Percentiles rank a stretch among this genome's conserved stretches.
Conservation (phyloP, 1,140 invertebrate species). For the Ephestia elutella region DNA sequence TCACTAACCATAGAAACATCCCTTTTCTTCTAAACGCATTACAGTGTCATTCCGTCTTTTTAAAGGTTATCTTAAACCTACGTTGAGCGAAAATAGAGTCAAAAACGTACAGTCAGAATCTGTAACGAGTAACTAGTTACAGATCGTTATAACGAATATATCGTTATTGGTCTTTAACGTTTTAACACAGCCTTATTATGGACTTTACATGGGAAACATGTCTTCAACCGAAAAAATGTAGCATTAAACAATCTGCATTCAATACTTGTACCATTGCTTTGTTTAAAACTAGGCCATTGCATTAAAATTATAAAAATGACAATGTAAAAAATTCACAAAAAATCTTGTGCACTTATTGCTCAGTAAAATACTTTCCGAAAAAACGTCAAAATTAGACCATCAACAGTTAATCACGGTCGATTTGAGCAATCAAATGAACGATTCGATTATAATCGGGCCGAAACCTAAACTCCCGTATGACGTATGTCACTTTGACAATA, state of each 20-base stretch:
- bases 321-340: slow-evolving; percentile 13
- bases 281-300: background rate
- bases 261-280: background rate
- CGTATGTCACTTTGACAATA: no score
- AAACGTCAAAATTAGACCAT: slow-evolving; percentile 1
- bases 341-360: slow-evolving; percentile 23
- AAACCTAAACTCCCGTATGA: no score
- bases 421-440: slow-evolving; percentile 29
- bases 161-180: slow-evolving; percentile 27
- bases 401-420: slow-evolving; percentile 25
- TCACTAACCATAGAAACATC: background rate
- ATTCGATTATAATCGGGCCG: background rate
- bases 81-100: slow-evolving; percentile 48
- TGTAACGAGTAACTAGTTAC: slow-evolving; percentile 10
- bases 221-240: background rate
- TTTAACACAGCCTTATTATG: slow-evolving; percentile 33
- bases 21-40: background rate
- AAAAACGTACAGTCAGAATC: slow-evolving; percentile 23
- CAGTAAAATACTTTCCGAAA: slow-evolving; percentile 2
- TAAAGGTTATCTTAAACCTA: slow-evolving; percentile 33
- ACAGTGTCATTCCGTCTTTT: slow-evolving; percentile 2
- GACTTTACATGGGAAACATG: slow-evolving; percentile 12
- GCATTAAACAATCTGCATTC: background rate
- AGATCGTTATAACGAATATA: slow-evolving; percentile 15
- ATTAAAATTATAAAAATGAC: slow-evolving; percentile 11